phyloP scores from a whole-genome alignment of 2,797 vertebrate species.

The Amniataba percoides region DNA sequence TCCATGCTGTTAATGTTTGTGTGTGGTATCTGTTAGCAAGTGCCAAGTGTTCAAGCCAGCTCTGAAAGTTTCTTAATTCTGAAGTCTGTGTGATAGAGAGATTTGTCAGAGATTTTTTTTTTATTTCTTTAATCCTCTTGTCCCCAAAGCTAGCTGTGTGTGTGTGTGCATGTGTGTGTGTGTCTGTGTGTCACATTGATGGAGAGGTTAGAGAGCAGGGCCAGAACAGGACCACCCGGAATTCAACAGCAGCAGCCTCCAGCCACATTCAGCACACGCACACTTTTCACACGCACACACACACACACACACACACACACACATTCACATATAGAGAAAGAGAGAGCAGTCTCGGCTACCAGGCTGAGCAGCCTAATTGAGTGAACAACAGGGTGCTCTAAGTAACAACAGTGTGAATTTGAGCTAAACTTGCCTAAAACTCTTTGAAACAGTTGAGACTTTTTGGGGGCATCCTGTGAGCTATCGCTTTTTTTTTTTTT shows the following conservation, averaged over 20 bases:
- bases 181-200: conserved; percentile 79
- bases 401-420: conserved; percentile 72
- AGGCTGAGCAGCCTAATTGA: conserved; percentile 86
- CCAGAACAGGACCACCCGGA: conserved; percentile 85
- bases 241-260: conserved; percentile 83
- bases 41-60: conserved; percentile 57
- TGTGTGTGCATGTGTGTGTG: conserved; percentile 25
- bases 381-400: conserved; percentile 85
- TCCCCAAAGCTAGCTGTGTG: conserved; percentile 59
- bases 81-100: conserved; percentile 67
- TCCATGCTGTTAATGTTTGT: conserved; percentile 39
- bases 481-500: conserved; percentile 20
- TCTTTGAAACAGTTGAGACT: conserved; percentile 60
- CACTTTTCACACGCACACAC: conserved; percentile 38
- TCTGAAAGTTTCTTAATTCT: conserved; percentile 65
- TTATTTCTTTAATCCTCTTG: conserved; percentile 76
- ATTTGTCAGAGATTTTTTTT: conserved; percentile 69
- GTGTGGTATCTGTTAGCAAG: conserved; percentile 52
- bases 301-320: conserved; percentile 42
- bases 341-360: conserved; percentile 57
- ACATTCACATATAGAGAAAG: conserved; percentile 31
- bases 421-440: conserved; percentile 74
- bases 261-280: conserved; percentile 70
- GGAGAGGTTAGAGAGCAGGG: conserved; percentile 85
- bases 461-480: conserved; percentile 32